These are phyloP conservation scores for Pitta sordida DNA, from an alignment of 2,113 vertebrate genomes.

Conservation along the genomic window DNA sequence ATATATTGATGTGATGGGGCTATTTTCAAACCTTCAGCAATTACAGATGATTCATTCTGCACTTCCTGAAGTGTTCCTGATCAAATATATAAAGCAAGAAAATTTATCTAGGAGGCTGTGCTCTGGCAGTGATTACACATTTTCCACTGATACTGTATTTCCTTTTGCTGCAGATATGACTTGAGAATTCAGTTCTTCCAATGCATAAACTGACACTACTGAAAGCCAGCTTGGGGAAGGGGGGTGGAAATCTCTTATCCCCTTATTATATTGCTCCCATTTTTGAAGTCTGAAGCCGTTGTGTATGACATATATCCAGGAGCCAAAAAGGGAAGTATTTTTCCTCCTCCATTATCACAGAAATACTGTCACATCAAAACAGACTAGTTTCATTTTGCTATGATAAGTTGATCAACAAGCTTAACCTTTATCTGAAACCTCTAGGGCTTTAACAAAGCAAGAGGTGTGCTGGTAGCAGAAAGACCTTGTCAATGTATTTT, in stretches of 20 bases:
- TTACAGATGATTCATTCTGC: constrained; percentile 34
- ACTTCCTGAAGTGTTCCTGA: constrained; percentile 24
- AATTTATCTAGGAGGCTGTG: neutral
- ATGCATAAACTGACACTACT: neutral
- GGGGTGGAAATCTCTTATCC: neutral
- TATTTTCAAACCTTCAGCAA: constrained; percentile 49
- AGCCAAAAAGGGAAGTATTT: neutral
- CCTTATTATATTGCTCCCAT: neutral
- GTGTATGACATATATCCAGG: neutral
- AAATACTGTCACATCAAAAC: neutral
- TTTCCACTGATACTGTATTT: neutral
- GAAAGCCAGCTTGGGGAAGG: neutral
- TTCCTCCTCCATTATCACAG: neutral
- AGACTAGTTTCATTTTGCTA: neutral
- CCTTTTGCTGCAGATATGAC: neutral
- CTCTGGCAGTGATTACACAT: neutral
- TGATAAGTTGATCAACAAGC: neutral
- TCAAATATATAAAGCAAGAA: constrained; percentile 1
- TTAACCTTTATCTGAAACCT: neutral
- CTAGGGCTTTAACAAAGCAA: neutral
- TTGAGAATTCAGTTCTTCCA: neutral
- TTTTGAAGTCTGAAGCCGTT: neutral
- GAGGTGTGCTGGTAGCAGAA: neutral
- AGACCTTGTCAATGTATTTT: neutral
- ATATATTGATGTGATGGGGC: neutral